Conservation (phyloP, 2,888 invertebrate genomes). For the Trachelus iudaicus region DNA sequence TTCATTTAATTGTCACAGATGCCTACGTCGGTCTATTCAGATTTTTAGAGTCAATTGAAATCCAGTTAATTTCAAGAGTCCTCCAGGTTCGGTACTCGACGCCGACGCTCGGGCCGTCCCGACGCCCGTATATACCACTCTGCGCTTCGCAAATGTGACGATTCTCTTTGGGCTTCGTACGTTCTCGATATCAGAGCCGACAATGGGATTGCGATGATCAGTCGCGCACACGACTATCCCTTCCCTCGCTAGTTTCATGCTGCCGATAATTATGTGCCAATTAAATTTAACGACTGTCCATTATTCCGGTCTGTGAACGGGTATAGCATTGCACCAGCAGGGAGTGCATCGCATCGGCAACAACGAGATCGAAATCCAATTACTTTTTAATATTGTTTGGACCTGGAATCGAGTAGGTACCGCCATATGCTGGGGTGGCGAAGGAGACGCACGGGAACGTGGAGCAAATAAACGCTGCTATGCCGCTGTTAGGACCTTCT, state of each 20-base stretch:
- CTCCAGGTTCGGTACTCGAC: background rate
- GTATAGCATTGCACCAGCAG: constrained; percentile 20
- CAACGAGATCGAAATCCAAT: constrained; percentile 54
- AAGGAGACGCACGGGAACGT: constrained; percentile 29
- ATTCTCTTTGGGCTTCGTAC: background rate
- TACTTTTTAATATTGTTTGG: constrained; percentile 55
- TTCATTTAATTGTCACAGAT: background rate
- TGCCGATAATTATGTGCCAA: constrained; percentile 59
- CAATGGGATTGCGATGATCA: constrained; percentile 45
- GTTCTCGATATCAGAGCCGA: constrained; percentile 50
- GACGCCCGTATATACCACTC: background rate
- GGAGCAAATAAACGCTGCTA: constrained; percentile 17
- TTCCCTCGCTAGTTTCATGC: constrained; percentile 13
- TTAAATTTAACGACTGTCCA: constrained; percentile 61
- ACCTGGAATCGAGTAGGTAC: constrained; percentile 40
- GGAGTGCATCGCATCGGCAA: constrained; percentile 28
- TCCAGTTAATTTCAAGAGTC: background rate
- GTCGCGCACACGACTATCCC: constrained; percentile 19
- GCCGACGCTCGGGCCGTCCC: background rate
- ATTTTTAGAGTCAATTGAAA: background rate
- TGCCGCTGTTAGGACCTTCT: constrained; percentile 13
- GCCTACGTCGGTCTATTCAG: background rate
- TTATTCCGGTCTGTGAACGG: constrained; percentile 49
- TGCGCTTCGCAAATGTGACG: constrained; percentile 7
- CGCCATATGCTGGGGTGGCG: constrained; percentile 24